Base-by-base conservation (phyloP, 2,888 invertebrate species). In the Acronicta psi region DNA sequence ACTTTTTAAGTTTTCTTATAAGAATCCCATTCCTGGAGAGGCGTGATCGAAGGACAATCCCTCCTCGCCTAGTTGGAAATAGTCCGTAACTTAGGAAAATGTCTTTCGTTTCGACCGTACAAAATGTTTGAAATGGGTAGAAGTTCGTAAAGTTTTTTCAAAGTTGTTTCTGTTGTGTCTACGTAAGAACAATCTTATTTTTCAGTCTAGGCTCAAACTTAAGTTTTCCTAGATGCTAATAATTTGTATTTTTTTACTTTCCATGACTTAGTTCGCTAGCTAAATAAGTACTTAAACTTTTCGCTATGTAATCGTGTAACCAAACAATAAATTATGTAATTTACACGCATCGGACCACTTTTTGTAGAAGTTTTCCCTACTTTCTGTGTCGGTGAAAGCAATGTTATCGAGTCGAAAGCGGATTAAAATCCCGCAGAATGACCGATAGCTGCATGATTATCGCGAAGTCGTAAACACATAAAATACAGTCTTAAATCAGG, bases 1-100 rank as follows among this genome's bases (percentile, higher is more conserved):
- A 85, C 80, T 81, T 81, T 85, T 81, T 80, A 77, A 82, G 80
- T 64, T 78, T 85, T 86, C 85, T 82, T 78, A 82, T 83, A 78
- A 75, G 85, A 86, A 82, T 89, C 84, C 69, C 59, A 65, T 73
- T 82, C 54, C 44, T 42, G n/a, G 38, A 59, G 43, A 50, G 47
- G 60, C 14, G 59, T 52, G 14, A 46, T 13, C 20, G 18, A 6
- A 9, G 0, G 25, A 41, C 41, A 34, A 10, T 18, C 17, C 8
- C 2, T 44, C 2, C 6, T 29, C 38, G 14, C 51, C 18, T 8
- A 37, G 31, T 69, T 62, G 38, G 51, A 50, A 38, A 73, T 53
- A 50, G 64, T 49, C 43, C 16, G 14, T 40, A 69, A 69, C 40
- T 55, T 69, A 14, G 16, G 45, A 50, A 50, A 54, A 44, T 47